phyloP scores from a whole-genome alignment of 2,113 vertebrate genomes.

The Formicarius rufipectus region DNA sequence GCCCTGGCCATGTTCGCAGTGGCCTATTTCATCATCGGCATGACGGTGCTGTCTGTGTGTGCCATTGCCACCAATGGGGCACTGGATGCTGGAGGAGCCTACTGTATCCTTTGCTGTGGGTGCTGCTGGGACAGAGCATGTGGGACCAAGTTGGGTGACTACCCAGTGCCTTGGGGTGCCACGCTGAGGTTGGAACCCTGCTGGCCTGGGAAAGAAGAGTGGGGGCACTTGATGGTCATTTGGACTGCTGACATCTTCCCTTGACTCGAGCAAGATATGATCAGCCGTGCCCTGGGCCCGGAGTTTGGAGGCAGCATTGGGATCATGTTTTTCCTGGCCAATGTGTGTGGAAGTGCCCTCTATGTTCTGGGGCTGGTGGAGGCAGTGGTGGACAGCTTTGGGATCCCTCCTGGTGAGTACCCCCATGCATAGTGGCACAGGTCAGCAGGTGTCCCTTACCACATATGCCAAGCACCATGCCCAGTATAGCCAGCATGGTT shows the following conservation, averaged over 20 bases:
- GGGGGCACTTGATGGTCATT: neutral
- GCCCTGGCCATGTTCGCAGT: conserved; percentile 84
- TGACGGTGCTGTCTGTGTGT: conserved; percentile 90
- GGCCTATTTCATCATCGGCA: conserved; percentile 90
- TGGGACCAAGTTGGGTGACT: neutral
- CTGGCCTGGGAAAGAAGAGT: neutral
- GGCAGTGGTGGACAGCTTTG: conserved; percentile 83
- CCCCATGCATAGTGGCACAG: rapidly evolving
- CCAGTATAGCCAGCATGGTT: rapidly evolving
- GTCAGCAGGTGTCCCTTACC: neutral
- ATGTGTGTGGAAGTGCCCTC: conserved; percentile 88
- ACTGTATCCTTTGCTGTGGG: conserved; percentile 84
- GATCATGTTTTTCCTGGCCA: conserved; percentile 93
- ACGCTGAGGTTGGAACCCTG: neutral
- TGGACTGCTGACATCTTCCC: conserved; percentile 19
- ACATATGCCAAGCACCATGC: neutral
- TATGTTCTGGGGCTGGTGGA: conserved; percentile 89
- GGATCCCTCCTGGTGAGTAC: conserved; percentile 76
- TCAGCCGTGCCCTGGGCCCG: conserved; percentile 88
- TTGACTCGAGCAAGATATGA: conserved; percentile 84
- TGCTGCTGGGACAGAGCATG: neutral
- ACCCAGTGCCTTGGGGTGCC: neutral
- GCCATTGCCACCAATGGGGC: conserved; percentile 93
- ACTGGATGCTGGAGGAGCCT: conserved; percentile 89
- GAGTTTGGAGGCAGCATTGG: conserved; percentile 92